Evolutionary conservation across 2,797 vertebrate species (phyloP).

Genomic region (Acipenser transmontanus): DNA sequence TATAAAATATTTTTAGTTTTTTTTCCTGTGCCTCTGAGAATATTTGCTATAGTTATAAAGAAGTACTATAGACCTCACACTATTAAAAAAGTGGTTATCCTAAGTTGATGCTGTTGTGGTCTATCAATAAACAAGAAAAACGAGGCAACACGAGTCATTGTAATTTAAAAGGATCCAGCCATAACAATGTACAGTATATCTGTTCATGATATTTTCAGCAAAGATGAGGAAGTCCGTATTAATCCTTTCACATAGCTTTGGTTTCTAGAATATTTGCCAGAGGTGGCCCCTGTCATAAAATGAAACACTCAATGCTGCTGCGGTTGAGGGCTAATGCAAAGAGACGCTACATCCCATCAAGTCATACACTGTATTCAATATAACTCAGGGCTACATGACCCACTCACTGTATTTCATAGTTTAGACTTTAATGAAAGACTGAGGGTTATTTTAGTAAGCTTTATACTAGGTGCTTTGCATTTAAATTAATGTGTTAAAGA

Average conservation of each 20-base stretch:
- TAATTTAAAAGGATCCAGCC: too few species aligned
- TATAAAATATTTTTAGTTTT: too few species aligned
- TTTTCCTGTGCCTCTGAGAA: too few species aligned
- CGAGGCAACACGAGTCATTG: too few species aligned
- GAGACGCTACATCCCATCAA: slow-evolving; percentile 28
- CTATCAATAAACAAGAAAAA: too few species aligned
- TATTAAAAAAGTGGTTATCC: too few species aligned
- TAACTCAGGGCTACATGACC: slow-evolving; percentile 31
- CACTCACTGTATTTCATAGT: slow-evolving; percentile 23
- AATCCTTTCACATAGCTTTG: too few species aligned
- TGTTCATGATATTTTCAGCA: background rate
- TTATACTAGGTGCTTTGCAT: background rate
- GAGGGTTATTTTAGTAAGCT: slow-evolving; percentile 1
- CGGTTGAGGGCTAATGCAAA: slow-evolving; percentile 30
- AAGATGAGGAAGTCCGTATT: background rate
- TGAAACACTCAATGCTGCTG: slow-evolving; percentile 11
- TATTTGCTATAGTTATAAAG: too few species aligned
- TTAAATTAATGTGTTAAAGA: background rate
- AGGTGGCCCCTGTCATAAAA: background rate
- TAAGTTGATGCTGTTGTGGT: too few species aligned
- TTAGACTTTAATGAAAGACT: slow-evolving; percentile 14
- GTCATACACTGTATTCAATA: slow-evolving; percentile 38
- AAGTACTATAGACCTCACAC: too few species aligned
- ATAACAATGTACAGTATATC: too few species aligned
- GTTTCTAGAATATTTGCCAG: background rate